A percentile compares a stretch with the other conserved stretches of the same genome.
Evolutionary conservation across 2,797 vertebrate species (phyloP).

Genomic region (Petrocephalus sullivani): DNA sequence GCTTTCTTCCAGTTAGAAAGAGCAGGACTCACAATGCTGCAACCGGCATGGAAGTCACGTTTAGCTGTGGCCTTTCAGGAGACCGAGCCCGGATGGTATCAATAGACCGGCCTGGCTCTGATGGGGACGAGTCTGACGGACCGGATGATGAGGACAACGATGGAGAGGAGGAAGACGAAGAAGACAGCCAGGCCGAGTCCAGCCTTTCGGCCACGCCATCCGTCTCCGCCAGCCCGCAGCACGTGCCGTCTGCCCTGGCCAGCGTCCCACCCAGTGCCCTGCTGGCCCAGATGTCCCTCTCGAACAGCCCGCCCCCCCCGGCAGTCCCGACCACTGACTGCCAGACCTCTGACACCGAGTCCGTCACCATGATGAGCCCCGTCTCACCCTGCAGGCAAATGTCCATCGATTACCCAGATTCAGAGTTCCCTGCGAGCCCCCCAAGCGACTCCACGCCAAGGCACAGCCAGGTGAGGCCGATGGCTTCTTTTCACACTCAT

Average conservation of each 20-base stretch:
- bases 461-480: constrained; percentile 61
- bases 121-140: constrained; percentile 89
- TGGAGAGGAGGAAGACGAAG: constrained; percentile 91
- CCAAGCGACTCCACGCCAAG: constrained; percentile 43
- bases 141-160: constrained; percentile 91
- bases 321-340: constrained; percentile 44
- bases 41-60: background rate
- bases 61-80: constrained; percentile 53
- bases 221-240: constrained; percentile 87
- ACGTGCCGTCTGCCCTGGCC: constrained; percentile 63
- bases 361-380: constrained; percentile 58
- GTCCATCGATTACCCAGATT: constrained; percentile 82
- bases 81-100: constrained; percentile 76
- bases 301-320: constrained; percentile 37
- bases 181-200: constrained; percentile 92
- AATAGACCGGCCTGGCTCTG: constrained; percentile 77
- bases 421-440: constrained; percentile 61
- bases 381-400: constrained; percentile 79
- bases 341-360: constrained; percentile 62
- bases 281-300: constrained; percentile 87
- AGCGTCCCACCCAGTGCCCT: constrained; percentile 78
- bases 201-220: constrained; percentile 87
- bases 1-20: background rate
- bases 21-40: background rate
- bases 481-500: background rate